phyloP scores from a whole-genome alignment of 2,113 vertebrate species.

The Cottus gobio region DNA sequence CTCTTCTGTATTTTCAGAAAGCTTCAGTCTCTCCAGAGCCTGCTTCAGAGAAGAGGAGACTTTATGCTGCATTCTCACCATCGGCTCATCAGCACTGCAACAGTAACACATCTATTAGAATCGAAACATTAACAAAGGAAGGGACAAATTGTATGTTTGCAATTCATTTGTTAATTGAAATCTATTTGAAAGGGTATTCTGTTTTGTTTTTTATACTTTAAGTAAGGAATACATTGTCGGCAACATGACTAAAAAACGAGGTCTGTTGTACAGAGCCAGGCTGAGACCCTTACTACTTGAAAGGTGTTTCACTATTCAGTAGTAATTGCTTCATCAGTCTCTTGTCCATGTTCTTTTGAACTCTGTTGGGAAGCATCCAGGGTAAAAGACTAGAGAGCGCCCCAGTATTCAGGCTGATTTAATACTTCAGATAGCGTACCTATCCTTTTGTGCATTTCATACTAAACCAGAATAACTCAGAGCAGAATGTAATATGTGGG shows the following conservation, averaged over 20 bases:
- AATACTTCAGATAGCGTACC: slow-evolving; percentile 3
- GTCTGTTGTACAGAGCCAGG: not conserved
- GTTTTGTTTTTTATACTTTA: not conserved
- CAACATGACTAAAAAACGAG: not conserved
- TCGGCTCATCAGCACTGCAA: slow-evolving; percentile 90
- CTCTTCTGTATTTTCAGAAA: slow-evolving; percentile 83
- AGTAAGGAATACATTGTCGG: not conserved
- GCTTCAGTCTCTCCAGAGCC: slow-evolving; percentile 91
- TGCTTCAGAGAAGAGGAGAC: slow-evolving; percentile 93
- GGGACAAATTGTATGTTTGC: too few relatives aligned
- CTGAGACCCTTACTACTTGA: not conserved
- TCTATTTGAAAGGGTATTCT: not conserved
- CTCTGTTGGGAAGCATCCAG: not conserved
- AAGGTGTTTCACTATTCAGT: slow-evolving; percentile 11
- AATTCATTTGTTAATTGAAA: not conserved
- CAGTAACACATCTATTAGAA: slow-evolving; percentile 12
- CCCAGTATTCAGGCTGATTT: not conserved
- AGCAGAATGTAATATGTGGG: not conserved
- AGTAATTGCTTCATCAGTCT: slow-evolving; percentile 9
- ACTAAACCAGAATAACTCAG: not conserved
- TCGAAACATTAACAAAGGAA: not conserved
- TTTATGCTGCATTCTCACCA: slow-evolving; percentile 89
- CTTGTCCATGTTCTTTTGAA: slow-evolving; percentile 29
- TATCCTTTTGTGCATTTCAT: not conserved
- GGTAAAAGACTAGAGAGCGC: not conserved